Evolutionary conservation across 2,797 vertebrate species (phyloP).

Genomic region (Paratrypauchen microcephalus): DNA sequence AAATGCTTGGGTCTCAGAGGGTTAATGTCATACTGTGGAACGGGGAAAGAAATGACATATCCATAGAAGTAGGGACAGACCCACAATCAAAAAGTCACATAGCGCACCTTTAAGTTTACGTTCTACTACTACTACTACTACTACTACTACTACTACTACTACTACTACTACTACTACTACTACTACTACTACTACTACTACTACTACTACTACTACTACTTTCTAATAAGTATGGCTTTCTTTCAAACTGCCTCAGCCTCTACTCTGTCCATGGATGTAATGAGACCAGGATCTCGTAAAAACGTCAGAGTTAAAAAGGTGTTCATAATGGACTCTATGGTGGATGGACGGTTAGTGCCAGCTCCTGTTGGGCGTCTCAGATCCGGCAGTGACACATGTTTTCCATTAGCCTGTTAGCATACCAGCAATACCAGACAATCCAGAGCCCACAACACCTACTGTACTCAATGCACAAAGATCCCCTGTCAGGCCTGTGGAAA

Average conservation of each 20-base stretch:
- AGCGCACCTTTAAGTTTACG: no score
- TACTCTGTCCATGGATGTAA: constrained; percentile 47
- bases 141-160: no score
- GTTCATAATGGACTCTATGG: constrained; percentile 29
- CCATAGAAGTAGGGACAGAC: no score
- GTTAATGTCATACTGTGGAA: no score
- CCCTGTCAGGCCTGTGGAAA: constrained; percentile 28
- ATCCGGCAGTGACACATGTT: constrained; percentile 66
- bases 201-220: no score
- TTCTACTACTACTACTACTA: no score
- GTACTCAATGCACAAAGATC: constrained; percentile 35
- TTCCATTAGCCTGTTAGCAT: constrained; percentile 64
- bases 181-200: no score
- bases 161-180: no score
- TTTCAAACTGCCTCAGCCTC: constrained; percentile 44
- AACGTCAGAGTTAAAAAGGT: constrained; percentile 39
- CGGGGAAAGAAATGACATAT: no score
- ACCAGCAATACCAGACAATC: constrained; percentile 56
- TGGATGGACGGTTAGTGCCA: constrained; percentile 44
- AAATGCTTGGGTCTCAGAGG: no score
- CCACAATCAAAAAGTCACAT: no score
- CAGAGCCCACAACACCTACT: constrained; percentile 52
- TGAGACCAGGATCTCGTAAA: constrained; percentile 67
- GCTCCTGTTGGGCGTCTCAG: constrained; percentile 55
- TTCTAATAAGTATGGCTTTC: constrained; percentile 57